These are phyloP conservation scores for Aphelocoma californica DNA, from an alignment of 2,797 vertebrate genomes.

Conservation along the genomic window DNA sequence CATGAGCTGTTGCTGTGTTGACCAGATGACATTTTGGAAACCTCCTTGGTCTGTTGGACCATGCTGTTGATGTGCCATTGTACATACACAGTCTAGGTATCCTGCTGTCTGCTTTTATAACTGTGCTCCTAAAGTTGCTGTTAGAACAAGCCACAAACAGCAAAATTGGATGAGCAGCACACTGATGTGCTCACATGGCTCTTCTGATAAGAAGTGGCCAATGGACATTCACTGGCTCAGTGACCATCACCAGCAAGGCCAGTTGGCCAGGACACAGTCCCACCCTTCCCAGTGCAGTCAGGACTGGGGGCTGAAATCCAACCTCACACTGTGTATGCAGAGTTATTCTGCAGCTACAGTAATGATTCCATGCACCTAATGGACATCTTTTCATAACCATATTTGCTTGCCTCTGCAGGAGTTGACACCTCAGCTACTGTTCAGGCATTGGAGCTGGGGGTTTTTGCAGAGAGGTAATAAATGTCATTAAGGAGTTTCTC, in stretches of 20 bases:
- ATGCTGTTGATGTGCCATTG: background rate
- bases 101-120: background rate
- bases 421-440: background rate
- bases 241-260: background rate
- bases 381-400: background rate
- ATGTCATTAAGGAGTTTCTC: background rate
- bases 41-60: background rate
- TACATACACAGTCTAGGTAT: background rate
- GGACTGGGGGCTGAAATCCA: background rate
- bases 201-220: background rate
- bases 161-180: background rate
- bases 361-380: background rate
- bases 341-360: background rate
- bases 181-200: background rate
- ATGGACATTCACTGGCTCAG: background rate
- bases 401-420: background rate
- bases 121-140: background rate
- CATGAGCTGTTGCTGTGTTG: background rate
- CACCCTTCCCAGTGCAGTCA: background rate
- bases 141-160: background rate
- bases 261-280: background rate
- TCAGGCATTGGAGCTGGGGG: background rate
- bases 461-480: background rate
- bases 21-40: background rate
- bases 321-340: accelerated